A percentile compares a stretch with the other conserved stretches of the same genome.
Conservation (phyloP, 2,797 vertebrate species). For the Artibeus lituratus region DNA sequence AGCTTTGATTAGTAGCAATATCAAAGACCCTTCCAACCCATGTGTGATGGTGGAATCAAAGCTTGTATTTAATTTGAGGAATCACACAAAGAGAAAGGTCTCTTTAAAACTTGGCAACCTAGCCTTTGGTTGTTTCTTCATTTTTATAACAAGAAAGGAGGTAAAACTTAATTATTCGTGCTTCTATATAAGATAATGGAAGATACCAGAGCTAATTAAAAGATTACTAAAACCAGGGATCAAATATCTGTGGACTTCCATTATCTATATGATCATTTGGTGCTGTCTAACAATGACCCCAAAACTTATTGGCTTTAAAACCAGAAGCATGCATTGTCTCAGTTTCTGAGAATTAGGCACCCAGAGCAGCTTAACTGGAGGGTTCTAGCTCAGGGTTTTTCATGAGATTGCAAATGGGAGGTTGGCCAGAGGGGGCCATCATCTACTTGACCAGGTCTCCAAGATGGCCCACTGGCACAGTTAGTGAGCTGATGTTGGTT, state of each 20-base stretch:
- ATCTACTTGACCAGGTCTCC: background rate
- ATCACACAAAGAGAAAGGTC: background rate
- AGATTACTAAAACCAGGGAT: background rate
- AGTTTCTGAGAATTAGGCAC: background rate
- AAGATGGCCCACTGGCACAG: too few species aligned
- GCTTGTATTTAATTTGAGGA: background rate
- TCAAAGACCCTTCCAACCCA: background rate
- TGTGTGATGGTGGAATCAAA: background rate
- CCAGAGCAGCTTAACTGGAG: background rate
- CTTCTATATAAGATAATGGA: background rate
- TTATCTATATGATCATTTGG: background rate
- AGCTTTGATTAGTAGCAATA: background rate
- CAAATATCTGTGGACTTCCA: background rate
- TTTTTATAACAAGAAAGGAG: background rate
- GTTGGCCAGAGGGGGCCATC: rapidly evolving
- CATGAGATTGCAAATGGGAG: background rate
- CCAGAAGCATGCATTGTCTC: background rate
- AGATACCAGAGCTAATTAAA: background rate
- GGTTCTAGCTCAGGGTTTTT: background rate
- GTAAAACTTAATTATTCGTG: background rate
- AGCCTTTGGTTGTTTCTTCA: background rate
- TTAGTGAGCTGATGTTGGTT: background rate
- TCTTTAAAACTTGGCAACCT: background rate
- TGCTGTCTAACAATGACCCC: background rate
- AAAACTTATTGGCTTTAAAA: background rate